These are phyloP conservation scores for Limnephilus lunatus DNA, from an alignment of 2,888 invertebrate genomes.

Conservation along the genomic window DNA sequence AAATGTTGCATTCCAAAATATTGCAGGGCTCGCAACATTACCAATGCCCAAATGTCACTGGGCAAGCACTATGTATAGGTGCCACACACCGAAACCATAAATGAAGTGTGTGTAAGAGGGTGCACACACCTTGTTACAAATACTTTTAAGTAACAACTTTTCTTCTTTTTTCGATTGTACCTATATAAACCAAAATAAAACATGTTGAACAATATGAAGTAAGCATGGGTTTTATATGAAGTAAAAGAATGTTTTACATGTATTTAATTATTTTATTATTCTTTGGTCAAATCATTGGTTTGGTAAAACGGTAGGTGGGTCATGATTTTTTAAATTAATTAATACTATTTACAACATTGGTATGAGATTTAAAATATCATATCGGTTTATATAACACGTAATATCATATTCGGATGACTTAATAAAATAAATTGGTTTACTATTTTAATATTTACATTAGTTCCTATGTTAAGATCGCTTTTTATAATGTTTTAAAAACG, in stretches of 20 bases:
- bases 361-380: conserved; percentile 9
- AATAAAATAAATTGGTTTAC: background rate
- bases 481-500: conserved; percentile 18
- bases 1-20: too few relatives aligned
- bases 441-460: background rate
- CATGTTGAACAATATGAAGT: background rate
- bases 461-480: background rate
- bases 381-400: conserved; percentile 36
- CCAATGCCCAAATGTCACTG: too few relatives aligned
- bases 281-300: conserved; percentile 85
- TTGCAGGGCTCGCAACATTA: too few relatives aligned
- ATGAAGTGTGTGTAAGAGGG: too few relatives aligned
- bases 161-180: too few relatives aligned
- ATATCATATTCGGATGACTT: conserved; percentile 32
- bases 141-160: too few relatives aligned
- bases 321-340: conserved; percentile 10
- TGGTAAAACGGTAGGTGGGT: conserved; percentile 54
- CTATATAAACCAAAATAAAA: too few relatives aligned
- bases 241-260: conserved; percentile 10
- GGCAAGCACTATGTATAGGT: too few relatives aligned
- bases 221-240: background rate
- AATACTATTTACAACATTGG: conserved; percentile 44
- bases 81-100: too few relatives aligned
- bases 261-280: conserved; percentile 72
- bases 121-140: too few relatives aligned